A percentile compares a stretch with the other conserved stretches of the same genome.
Conservation (phyloP, 2,797 vertebrate species). For the Enteromius thamalakanensis region DNA sequence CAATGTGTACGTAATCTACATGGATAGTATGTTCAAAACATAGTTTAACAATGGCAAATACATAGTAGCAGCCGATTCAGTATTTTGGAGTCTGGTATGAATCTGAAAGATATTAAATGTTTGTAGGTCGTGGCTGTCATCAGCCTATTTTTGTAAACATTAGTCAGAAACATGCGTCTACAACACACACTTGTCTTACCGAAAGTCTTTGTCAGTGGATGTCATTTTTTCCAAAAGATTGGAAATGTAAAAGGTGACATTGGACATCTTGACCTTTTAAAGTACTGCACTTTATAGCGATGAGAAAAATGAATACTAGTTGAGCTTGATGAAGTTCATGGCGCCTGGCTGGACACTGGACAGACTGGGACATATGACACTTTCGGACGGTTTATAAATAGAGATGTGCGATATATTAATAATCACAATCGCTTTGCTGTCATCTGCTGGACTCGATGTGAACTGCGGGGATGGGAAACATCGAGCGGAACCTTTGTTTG, state of each 20-base stretch:
- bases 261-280: slow-evolving; percentile 79
- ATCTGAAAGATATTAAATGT: neutral
- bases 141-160: slow-evolving; percentile 50
- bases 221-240: slow-evolving; percentile 97
- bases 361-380: slow-evolving; percentile 72
- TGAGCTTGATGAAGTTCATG: slow-evolving; percentile 54
- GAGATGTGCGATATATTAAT: slow-evolving; percentile 37
- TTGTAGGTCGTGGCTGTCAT: neutral
- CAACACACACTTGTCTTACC: slow-evolving; percentile 74
- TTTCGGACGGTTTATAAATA: slow-evolving; percentile 75
- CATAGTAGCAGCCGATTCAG: neutral
- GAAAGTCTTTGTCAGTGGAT: slow-evolving; percentile 95
- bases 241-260: slow-evolving; percentile 89
- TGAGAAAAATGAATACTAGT: neutral
- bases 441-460: slow-evolving; percentile 56
- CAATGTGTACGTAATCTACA: neutral
- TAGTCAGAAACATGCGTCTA: slow-evolving; percentile 54
- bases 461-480: slow-evolving; percentile 8
- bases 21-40: neutral
- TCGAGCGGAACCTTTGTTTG: slow-evolving; percentile 32
- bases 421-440: slow-evolving; percentile 40
- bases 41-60: neutral
- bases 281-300: slow-evolving; percentile 15
- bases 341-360: slow-evolving; percentile 50
- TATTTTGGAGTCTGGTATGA: neutral